A percentile compares a stretch with the other conserved stretches of the same genome.
Conservation (phyloP, 2,888 invertebrate species). For the Yponomeuta cagnagella region DNA sequence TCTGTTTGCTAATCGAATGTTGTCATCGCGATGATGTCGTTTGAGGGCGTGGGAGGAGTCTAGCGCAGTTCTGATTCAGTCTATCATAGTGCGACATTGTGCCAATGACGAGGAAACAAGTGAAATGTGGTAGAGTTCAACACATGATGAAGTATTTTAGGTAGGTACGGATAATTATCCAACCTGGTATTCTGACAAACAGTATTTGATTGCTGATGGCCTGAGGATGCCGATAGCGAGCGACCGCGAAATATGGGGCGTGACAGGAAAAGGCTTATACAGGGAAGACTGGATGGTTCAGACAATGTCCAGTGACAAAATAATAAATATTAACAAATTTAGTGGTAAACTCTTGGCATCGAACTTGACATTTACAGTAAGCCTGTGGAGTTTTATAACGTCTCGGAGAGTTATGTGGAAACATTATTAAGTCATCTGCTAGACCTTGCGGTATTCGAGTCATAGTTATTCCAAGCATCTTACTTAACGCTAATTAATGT, state of each 20-base stretch:
- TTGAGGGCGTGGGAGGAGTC: conserved; percentile 6
- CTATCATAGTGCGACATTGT: background rate
- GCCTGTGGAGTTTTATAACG: conserved; percentile 1
- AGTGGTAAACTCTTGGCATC: conserved; percentile 13
- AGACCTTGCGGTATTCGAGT: conserved; percentile 8
- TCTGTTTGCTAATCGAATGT: conserved; percentile 11
- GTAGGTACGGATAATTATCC: conserved; percentile 30
- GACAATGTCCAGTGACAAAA: background rate
- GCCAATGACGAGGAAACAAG: background rate
- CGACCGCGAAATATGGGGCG: no score
- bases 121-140: conserved; percentile 45
- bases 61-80: conserved; percentile 4
- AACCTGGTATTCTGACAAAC: background rate
- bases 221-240: no score
- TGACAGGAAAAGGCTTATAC: background rate
- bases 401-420: conserved; percentile 10
- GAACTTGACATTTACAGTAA: conserved; percentile 16
- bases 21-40: conserved; percentile 9
- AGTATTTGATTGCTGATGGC: no score
- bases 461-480: conserved; percentile 8
- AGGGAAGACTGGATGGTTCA: background rate
- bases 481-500: conserved; percentile 9
- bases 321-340: background rate
- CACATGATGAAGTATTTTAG: conserved; percentile 54
- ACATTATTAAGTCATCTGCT: conserved; percentile 19